Evolutionary conservation across 2,888 invertebrate species (phyloP).

Genomic region (Dicroscelio sp.): DNA sequence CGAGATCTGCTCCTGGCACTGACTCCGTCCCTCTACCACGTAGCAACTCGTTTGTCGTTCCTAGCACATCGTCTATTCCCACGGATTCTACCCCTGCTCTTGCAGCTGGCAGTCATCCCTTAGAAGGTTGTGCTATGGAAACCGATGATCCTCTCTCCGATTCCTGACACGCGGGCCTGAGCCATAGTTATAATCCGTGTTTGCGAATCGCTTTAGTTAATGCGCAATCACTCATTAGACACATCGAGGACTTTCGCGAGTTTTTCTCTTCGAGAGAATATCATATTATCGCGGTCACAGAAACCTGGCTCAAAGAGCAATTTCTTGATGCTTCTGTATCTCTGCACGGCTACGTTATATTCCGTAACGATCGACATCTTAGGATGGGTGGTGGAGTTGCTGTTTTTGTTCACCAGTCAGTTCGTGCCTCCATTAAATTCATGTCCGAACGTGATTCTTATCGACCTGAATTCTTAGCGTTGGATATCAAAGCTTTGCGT

Average conservation of each 20-base stretch:
- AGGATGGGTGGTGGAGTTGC: background rate
- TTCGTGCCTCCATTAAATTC: background rate
- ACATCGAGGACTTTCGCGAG: conserved; percentile 3
- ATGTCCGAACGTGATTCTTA: background rate
- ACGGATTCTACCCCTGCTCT: too few relatives aligned
- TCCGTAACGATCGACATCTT: background rate
- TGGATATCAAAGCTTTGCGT: too few relatives aligned
- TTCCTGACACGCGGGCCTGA: too few relatives aligned
- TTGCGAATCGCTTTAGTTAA: background rate
- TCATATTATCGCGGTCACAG: background rate
- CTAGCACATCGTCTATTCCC: too few relatives aligned
- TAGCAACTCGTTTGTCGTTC: too few relatives aligned
- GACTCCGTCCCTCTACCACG: too few relatives aligned
- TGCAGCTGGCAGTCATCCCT: too few relatives aligned
- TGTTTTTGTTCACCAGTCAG: background rate
- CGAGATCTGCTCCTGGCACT: too few relatives aligned
- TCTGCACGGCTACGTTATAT: background rate
- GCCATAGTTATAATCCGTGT: too few relatives aligned
- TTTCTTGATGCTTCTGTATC: background rate
- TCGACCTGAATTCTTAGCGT: background rate
- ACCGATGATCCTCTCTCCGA: too few relatives aligned
- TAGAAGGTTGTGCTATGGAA: too few relatives aligned
- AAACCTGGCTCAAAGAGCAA: background rate
- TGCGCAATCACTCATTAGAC: background rate
- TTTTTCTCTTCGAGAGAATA: background rate